These are phyloP conservation scores for Petrolisthes manimaculis DNA, from an alignment of 2,888 invertebrate species.

Conservation along the genomic window DNA sequence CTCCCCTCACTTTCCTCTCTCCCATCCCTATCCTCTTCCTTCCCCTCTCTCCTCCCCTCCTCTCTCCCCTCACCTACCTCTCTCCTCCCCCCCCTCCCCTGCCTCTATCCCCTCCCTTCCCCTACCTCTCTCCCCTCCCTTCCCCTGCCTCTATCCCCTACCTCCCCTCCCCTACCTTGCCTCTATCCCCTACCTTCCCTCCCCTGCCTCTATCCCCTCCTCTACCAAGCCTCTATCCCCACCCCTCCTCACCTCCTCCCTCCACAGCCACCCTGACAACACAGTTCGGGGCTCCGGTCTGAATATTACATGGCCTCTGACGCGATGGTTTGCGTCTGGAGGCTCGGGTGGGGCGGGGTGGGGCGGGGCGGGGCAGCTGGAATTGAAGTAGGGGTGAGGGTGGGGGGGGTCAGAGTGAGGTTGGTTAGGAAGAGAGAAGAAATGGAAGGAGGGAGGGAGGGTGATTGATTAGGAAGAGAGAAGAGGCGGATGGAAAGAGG, in stretches of 20 bases:
- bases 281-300: background rate
- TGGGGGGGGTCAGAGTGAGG: background rate
- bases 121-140: background rate
- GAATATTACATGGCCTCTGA: background rate
- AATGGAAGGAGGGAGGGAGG: background rate
- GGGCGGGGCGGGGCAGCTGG: background rate
- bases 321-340: background rate
- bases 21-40: background rate
- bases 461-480: background rate
- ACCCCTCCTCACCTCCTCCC: background rate
- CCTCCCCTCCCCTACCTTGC: background rate
- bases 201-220: background rate
- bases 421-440: background rate
- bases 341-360: background rate
- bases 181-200: background rate
- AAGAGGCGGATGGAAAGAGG: background rate
- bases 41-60: background rate
- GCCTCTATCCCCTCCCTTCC: background rate
- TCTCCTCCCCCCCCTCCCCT: background rate
- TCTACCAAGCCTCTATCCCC: background rate
- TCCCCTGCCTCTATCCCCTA: background rate
- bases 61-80: background rate
- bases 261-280: background rate
- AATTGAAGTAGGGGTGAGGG: background rate
- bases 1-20: background rate